These are phyloP conservation scores for Nasonovia ribisnigri DNA, from an alignment of 2,888 invertebrate genomes.

Conservation along the genomic window DNA sequence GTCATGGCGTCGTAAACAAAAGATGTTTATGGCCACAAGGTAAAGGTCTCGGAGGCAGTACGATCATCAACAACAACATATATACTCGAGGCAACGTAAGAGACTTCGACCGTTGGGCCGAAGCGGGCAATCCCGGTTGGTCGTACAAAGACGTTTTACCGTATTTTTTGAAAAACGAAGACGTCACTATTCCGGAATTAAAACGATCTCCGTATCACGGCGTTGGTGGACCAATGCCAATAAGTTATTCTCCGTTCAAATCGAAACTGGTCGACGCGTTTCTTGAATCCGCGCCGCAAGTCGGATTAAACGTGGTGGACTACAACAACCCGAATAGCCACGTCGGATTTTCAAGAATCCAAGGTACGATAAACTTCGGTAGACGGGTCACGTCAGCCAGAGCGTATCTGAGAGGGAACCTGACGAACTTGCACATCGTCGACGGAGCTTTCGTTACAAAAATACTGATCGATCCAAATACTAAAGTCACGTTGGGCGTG, in stretches of 20 bases:
- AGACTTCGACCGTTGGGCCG: conserved; percentile 68
- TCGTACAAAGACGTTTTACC: conserved; percentile 68
- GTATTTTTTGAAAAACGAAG: conserved; percentile 68
- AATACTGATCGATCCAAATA: conserved; percentile 73
- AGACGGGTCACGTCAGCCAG: conserved; percentile 73
- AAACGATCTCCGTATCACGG: conserved; percentile 67
- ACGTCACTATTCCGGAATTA: conserved; percentile 67
- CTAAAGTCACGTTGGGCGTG: conserved; percentile 74
- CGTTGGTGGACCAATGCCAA: conserved; percentile 65
- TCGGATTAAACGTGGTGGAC: conserved; percentile 75
- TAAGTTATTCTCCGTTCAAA: conserved; percentile 69
- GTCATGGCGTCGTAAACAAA: conserved; percentile 74
- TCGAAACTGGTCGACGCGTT: conserved; percentile 78
- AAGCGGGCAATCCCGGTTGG: conserved; percentile 68
- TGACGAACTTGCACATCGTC: conserved; percentile 75
- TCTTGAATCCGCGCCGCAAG: conserved; percentile 77
- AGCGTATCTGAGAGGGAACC: conserved; percentile 74
- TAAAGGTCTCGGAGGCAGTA: conserved; percentile 72
- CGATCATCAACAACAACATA: conserved; percentile 68
- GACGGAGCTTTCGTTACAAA: conserved; percentile 74
- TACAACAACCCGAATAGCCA: conserved; percentile 68
- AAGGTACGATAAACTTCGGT: conserved; percentile 71
- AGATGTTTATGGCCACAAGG: conserved; percentile 84
- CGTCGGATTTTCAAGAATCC: conserved; percentile 73
- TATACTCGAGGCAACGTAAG: conserved; percentile 68